Base-by-base conservation (phyloP, 2,797 vertebrate genomes). In the Emydoidea blandingii region DNA sequence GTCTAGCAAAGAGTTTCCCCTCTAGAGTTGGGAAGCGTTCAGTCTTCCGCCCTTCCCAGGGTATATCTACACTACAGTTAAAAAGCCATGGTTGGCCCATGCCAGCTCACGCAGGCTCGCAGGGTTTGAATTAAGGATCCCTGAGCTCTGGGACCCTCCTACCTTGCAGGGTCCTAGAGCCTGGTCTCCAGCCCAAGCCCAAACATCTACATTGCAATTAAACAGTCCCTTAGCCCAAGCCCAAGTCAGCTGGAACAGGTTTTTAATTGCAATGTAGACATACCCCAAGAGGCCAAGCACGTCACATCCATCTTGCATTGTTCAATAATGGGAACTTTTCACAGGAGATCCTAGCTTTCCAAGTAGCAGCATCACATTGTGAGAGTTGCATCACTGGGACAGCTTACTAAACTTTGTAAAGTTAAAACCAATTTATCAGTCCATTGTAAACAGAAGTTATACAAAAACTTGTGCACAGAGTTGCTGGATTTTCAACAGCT, bases 401-500 rank as follows among this genome's bases (percentile, higher is more conserved):
- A 89, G 91, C 62, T 53, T 16, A 54, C 88, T 94, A 65, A 79
- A 68, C 6, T 88, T 91, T 2, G 78, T 14, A 79, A 47, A 87
- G 78, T 44, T 85, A 4, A 12, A 85, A 86, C 5, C 83, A 21
- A 78, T 47, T 89, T 9, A 12, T 10, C 27, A 29, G 1, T 31
- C 1, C 76, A 91, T 6, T 79, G 12, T 68, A 93, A 91, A 65
- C 49, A 80, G 78, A 91, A 79, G n/a, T 82, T 68, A 89, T 83
- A 88, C 91, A 83, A 6, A 86, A 90, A 92, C 1, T 8, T 78
- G 41, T 68, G 12, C 65, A 88, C 5, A 86, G 56, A 92, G 29
- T 94, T 88, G 82, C 85, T 8, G 86, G 23, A 54, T 91, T 89
- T 94, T 81, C 68, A 89, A 81, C 12, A 81, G 78, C 47, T 95